Base-by-base conservation (phyloP, 2,888 invertebrate species). In the Ptychoptera albimana region DNA sequence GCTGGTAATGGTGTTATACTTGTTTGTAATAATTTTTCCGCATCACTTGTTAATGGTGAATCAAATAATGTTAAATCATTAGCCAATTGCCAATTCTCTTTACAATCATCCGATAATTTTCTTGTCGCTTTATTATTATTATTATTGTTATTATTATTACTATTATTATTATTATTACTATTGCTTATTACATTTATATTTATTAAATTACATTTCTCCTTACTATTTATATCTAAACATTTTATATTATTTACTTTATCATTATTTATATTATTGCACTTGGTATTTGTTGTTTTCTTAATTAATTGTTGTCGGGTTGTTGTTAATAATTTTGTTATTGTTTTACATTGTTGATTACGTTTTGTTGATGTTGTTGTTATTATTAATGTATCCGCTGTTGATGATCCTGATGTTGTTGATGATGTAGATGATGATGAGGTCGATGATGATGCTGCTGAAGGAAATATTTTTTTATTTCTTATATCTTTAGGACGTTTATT, bases 71-170 rank as follows among this genome's bases (percentile, higher is more conserved):
- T 49, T 30, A 53, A 45, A 39, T 53, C 51, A 15, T 47, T 50
- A 34, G 45, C 45, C 45, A 54, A 52, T 13, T 53, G 53, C 54
- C 54, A 55, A 46, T 55, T 55, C 39, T 55, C 55, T 36, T 55
- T 45, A 50, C 55, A 8, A 47, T 50, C 16, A 32, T 48, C 36
- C 34, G 43, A 35, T 34, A 39, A n/a, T 29, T 41, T 32, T 43
- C 43, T 38, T 43, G 46, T 12, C 34, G 43, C 23, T 41, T 9
- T 16, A 37, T 42, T 42, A 12, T 9, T 23, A 8, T 34, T 35
- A 42, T 35, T 35, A 35, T 35, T 35, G 12, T 16, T 42, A 42
- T 9, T 23, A 35, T 34, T 16, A 31, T n/a, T 34, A 8, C 8
- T 13, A 35, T 16, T 42, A 23, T 23, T 23, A 23, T 23, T 23